Percentiles rank a stretch among this genome's conserved stretches.
Conservation (phyloP, 2,888 invertebrate species). For the Zootermopsis nevadensis region DNA sequence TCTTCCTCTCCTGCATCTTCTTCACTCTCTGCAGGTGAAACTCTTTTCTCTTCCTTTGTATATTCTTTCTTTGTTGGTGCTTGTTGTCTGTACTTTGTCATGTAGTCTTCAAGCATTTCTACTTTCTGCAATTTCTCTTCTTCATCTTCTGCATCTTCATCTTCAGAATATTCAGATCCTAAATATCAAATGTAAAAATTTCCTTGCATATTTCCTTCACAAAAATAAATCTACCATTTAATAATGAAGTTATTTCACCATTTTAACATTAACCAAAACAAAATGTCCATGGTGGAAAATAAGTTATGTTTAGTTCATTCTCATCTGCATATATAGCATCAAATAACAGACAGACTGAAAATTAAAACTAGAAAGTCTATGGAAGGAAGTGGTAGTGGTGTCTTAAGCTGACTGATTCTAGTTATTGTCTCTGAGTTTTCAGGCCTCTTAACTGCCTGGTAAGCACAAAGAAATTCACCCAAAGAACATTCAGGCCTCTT, state of each 20-base stretch:
- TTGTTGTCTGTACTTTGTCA: slow-evolving; percentile 61
- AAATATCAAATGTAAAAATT: background rate
- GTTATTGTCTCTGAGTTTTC: no score
- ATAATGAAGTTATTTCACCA: no score
- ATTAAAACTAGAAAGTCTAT: background rate
- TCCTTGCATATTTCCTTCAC: background rate
- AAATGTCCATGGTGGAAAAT: no score
- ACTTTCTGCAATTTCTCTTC: slow-evolving; percentile 55
- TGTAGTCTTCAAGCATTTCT: slow-evolving; percentile 56
- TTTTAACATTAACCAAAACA: no score
- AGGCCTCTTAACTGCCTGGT: no score
- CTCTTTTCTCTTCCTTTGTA: slow-evolving; percentile 49
- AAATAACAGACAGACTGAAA: no score
- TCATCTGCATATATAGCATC: no score
- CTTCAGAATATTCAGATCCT: slow-evolving; percentile 52
- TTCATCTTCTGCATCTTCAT: slow-evolving; percentile 56
- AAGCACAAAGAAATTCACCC: no score
- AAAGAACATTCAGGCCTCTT: no score
- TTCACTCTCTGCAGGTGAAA: slow-evolving; percentile 50
- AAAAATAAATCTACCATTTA: no score
- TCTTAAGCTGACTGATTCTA: no score
- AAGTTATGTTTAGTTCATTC: no score
- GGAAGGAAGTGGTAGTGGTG: background rate
- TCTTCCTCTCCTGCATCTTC: slow-evolving; percentile 57
- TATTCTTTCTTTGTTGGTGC: slow-evolving; percentile 54